These are phyloP conservation scores for Drosophila siamana DNA, from an alignment of 2,888 invertebrate species.

Conservation along the genomic window DNA sequence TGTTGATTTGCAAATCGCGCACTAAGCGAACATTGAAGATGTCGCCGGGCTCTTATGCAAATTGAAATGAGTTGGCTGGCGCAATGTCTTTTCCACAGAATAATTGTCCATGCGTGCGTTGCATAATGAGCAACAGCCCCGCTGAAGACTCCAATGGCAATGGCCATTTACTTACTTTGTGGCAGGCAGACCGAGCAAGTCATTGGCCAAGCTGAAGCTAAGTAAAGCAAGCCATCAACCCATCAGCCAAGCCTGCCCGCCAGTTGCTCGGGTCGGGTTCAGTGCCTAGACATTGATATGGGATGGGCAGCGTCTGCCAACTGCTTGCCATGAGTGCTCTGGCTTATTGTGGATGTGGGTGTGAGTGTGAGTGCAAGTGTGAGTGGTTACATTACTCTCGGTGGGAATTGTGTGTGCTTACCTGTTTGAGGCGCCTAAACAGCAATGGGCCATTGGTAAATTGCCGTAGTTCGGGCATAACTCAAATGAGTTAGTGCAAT, in stretches of 20 bases:
- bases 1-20: conserved; percentile 36
- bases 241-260: conserved; percentile 26
- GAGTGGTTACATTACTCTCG: conserved; percentile 35
- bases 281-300: conserved; percentile 48
- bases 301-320: conserved; percentile 44
- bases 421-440: conserved; percentile 43
- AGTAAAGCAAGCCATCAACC: conserved; percentile 9
- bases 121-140: conserved; percentile 73
- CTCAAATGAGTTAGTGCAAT: conserved; percentile 17
- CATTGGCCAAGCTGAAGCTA: conserved; percentile 20
- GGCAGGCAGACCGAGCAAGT: conserved; percentile 17
- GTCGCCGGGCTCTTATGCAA: conserved; percentile 72
- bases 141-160: conserved; percentile 2
- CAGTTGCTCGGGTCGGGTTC: conserved; percentile 43
- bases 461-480: conserved; percentile 17
- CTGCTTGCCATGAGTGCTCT: neutral
- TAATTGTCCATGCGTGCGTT: conserved; percentile 81
- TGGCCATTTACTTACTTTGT: neutral
- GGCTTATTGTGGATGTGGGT: conserved; percentile 3
- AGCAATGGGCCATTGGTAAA: conserved; percentile 18
- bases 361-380: conserved; percentile 15
- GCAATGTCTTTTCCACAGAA: conserved; percentile 78
- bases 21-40: conserved; percentile 28
- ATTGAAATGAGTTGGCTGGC: conserved; percentile 72
- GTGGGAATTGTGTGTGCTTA: conserved; percentile 1